Base-by-base conservation (phyloP, 2,888 invertebrate genomes). In the Trichogramma evanescens region DNA sequence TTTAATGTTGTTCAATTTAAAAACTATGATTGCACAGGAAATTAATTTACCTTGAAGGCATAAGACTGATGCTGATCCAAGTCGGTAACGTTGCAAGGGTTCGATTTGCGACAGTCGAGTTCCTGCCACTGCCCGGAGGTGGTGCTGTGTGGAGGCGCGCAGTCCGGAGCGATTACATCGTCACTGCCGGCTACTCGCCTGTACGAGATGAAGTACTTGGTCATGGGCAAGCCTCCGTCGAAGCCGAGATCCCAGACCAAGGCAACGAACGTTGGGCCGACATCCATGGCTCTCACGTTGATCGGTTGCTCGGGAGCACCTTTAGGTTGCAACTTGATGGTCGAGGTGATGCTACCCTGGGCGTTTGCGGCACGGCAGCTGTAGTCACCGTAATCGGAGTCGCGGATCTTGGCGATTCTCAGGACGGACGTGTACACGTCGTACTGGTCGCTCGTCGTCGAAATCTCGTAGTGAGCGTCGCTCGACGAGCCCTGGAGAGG, bases 361-460 rank as follows among this genome's bases (percentile, higher is more conserved):
- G 86, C 84, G 74, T 96, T 96, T 13, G 87, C 86, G 5, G 93
- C 92, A 66, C 89, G 86, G 72, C 96, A 96, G 58, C 87, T 89
- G 78, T 95, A 96, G 61, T 93, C 93, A 0, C 95, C 95, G 71
- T 94, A 95, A 73, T 95, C 93, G 56, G 87, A 84, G n/a, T 87
- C 84, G 51, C 87, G 86, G 10, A 94, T 84, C 62, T 87, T 86
- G 56, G 87, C 86, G 66, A 95, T 81, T 71, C 78, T 84, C 44
- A 95, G 78, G 1, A 90, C 83, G 61, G 91, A 92, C 4, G 88
- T 88, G 77, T 93, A 93, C 1, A 92, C 85, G 74, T 95, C 94
- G 77, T 92, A 91, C 67, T 89, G 88, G 68, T 92, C 89, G 44
- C 85, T 86, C 13, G 86, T 88, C 3, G 91, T 89, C 68, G 87